Evolutionary conservation across 1,140 invertebrate genomes (phyloP).

Genomic region (Stegodyphus dumicola): DNA sequence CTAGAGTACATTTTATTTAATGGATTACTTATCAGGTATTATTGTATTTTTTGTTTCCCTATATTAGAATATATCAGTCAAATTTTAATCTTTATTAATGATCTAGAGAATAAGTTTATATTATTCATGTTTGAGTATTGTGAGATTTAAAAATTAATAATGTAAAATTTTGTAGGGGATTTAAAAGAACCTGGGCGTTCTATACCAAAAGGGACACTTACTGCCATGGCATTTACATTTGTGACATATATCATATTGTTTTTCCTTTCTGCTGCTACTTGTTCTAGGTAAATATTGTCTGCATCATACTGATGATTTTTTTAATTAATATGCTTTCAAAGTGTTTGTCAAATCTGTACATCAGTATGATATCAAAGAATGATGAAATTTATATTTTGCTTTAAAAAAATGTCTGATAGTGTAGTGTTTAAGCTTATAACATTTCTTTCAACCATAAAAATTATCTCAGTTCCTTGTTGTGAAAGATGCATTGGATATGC

Average conservation of each 20-base stretch:
- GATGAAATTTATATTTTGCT: background rate
- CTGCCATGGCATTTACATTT: constrained; percentile 91
- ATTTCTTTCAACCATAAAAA: too few relatives aligned
- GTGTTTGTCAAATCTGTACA: background rate
- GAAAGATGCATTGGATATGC: too few relatives aligned
- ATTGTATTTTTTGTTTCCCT: too few relatives aligned
- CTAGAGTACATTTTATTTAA: too few relatives aligned
- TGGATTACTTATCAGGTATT: too few relatives aligned
- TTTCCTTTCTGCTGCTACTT: constrained; percentile 87
- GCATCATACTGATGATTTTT: background rate
- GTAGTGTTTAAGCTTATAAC: background rate
- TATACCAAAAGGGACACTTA: constrained; percentile 93
- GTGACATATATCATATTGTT: constrained; percentile 88
- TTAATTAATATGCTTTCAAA: background rate
- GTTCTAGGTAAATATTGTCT: constrained; percentile 71
- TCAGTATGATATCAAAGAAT: background rate
- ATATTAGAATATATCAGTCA: too few relatives aligned
- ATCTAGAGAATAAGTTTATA: background rate
- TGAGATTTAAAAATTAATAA: too few relatives aligned
- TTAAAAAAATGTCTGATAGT: background rate
- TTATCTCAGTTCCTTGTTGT: too few relatives aligned
- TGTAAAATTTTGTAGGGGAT: constrained; percentile 76
- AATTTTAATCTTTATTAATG: too few relatives aligned
- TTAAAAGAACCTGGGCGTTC: constrained; percentile 90
- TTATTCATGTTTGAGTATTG: background rate